Conservation (phyloP, 2,113 vertebrate species). For the Psilopsiagon aymara region DNA sequence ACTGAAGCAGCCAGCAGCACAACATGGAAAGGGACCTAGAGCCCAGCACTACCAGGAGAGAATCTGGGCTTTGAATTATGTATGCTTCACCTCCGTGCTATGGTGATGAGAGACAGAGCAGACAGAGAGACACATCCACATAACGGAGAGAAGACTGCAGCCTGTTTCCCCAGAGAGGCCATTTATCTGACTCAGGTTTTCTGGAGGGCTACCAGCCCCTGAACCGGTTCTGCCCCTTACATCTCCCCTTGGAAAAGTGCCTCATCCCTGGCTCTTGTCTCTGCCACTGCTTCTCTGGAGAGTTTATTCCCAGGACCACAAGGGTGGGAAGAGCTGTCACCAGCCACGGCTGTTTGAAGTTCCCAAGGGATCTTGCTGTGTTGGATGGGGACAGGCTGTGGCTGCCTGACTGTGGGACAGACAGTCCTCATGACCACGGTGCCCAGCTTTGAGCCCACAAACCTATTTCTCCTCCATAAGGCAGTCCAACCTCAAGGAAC, state of each 20-base stretch:
- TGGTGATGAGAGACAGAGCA: neutral
- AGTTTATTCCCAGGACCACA: neutral
- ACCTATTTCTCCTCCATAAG: neutral
- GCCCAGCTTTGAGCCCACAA: neutral
- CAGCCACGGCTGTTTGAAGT: neutral
- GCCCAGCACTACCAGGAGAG: neutral
- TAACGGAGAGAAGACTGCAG: neutral
- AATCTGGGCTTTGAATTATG: slow-evolving; percentile 13
- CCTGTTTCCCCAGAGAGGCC: neutral
- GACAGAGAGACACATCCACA: neutral
- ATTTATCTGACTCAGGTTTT: rapidly evolving
- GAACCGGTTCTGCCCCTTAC: neutral
- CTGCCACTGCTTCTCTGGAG: neutral
- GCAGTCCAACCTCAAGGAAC: rapidly evolving
- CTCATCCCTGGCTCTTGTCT: neutral
- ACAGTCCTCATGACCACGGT: rapidly evolving
- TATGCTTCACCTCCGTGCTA: neutral
- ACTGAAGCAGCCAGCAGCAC: neutral
- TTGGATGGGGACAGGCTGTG: neutral
- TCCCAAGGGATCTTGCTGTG: neutral
- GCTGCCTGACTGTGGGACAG: neutral
- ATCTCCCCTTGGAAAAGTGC: neutral
- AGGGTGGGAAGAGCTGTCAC: neutral
- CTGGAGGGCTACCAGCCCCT: neutral
- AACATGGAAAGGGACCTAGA: neutral